These are phyloP conservation scores for Cheilosia pagana DNA, from an alignment of 2,888 invertebrate species.

Conservation along the genomic window DNA sequence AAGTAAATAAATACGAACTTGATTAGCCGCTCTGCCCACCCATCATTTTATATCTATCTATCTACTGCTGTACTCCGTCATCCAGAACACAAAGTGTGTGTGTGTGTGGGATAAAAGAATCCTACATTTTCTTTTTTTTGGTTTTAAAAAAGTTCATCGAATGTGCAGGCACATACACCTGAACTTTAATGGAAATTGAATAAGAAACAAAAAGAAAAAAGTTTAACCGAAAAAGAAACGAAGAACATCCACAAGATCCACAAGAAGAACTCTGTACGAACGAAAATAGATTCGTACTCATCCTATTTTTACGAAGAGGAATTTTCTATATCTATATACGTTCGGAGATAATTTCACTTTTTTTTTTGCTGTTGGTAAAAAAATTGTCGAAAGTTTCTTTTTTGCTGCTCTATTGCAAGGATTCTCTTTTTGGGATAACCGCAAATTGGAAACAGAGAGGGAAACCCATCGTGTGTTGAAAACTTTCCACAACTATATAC, in stretches of 20 bases:
- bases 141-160: conserved; percentile 54
- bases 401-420: conserved; percentile 36
- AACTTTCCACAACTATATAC: conserved; percentile 42
- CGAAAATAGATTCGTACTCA: conserved; percentile 73
- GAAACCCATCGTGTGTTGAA: conserved; percentile 53
- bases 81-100: conserved; percentile 35
- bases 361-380: conserved; percentile 38
- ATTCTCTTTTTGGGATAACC: conserved; percentile 44
- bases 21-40: conserved; percentile 39
- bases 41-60: conserved; percentile 9
- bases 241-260: conserved; percentile 53
- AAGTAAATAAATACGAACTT: conserved; percentile 64
- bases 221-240: conserved; percentile 25
- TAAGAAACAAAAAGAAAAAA: conserved; percentile 26
- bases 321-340: conserved; percentile 48
- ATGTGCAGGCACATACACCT: conserved; percentile 65
- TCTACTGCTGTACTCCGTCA: conserved; percentile 68
- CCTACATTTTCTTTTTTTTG: conserved; percentile 17
- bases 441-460: conserved; percentile 12
- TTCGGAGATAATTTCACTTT: conserved; percentile 58
- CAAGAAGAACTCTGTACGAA: conserved; percentile 57
- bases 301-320: conserved; percentile 73
- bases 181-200: conserved; percentile 69
- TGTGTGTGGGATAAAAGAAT: conserved; percentile 31
- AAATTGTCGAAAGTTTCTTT: conserved; percentile 49